phyloP scores from a whole-genome alignment of 2,888 invertebrate genomes.

The Cantharis lateralis region DNA sequence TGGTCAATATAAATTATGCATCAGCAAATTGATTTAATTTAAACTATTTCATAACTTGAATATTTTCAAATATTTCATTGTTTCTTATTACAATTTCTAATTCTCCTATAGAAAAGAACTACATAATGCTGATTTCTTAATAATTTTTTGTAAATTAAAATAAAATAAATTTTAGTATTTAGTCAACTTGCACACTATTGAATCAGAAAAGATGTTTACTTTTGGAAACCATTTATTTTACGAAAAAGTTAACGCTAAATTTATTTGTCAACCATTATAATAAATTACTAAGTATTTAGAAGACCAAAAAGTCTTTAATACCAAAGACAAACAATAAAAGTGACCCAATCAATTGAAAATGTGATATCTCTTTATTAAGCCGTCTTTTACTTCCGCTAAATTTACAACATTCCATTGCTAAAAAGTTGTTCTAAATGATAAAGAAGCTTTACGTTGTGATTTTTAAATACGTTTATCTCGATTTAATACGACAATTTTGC shows the following conservation, averaged over 20 bases:
- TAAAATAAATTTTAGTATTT: neutral
- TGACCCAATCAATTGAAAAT: neutral
- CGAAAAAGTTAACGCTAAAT: neutral
- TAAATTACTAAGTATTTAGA: neutral
- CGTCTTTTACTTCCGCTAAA: neutral
- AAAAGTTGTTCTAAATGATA: neutral
- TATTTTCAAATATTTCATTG: neutral
- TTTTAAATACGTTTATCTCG: neutral
- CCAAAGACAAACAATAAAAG: neutral
- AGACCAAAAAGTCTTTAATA: neutral
- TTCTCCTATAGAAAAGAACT: neutral
- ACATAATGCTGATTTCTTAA: neutral
- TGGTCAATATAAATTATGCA: neutral
- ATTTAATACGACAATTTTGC: neutral
- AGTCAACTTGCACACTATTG: neutral
- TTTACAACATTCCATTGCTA: neutral
- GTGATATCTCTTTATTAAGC: neutral
- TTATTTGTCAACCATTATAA: neutral
- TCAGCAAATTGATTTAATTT: neutral
- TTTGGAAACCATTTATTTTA: neutral
- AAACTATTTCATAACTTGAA: neutral
- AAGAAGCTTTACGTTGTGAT: neutral
- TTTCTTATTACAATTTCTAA: neutral
- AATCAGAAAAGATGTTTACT: neutral
- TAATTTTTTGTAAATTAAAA: neutral